phyloP scores from a whole-genome alignment of 2,113 vertebrate species.

The Serilophus lunatus region DNA sequence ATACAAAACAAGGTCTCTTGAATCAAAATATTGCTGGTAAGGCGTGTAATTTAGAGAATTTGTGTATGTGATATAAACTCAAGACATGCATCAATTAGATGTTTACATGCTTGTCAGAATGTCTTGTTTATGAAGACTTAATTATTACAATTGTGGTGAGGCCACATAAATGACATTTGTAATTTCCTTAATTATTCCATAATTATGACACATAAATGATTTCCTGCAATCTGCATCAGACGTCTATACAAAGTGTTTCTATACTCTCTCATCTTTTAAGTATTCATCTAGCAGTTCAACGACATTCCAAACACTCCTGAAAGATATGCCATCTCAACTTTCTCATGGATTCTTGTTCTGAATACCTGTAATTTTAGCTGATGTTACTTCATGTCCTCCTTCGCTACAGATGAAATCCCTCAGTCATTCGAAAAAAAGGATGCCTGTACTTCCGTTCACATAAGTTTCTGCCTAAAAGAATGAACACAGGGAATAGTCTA shows the following conservation, averaged over 20 bases:
- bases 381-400: neutral
- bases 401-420: neutral
- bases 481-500: neutral
- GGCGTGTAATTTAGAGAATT: neutral
- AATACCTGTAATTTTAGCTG: neutral
- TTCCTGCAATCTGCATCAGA: neutral
- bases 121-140: neutral
- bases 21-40: neutral
- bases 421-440: neutral
- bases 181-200: neutral
- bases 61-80: neutral
- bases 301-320: neutral
- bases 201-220: neutral
- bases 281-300: neutral
- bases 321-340: neutral
- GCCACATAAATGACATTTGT: neutral
- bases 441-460: neutral
- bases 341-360: neutral
- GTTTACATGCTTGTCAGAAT: neutral
- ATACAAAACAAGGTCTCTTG: neutral
- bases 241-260: neutral
- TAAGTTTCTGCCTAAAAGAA: neutral
- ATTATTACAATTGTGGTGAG: neutral
- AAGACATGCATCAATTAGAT: neutral
- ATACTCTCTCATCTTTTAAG: neutral